These are phyloP conservation scores for Latrodectus hesperus DNA, from an alignment of 2,888 invertebrate genomes.

Conservation along the genomic window DNA sequence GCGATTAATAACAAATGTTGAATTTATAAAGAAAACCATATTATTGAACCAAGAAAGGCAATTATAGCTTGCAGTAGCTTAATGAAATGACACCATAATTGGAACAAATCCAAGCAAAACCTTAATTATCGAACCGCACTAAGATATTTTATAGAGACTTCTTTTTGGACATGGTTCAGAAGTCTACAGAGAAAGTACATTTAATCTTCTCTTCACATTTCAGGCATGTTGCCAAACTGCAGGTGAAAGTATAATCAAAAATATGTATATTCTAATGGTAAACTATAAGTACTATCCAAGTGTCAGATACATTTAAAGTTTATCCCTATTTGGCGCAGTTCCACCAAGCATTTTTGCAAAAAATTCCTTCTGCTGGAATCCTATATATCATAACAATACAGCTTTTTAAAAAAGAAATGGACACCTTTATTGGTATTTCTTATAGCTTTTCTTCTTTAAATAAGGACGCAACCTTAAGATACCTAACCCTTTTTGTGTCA, in stretches of 20 bases:
- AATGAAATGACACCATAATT: not conserved
- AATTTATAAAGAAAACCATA: too few relatives aligned
- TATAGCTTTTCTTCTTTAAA: too few relatives aligned
- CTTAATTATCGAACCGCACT: not conserved
- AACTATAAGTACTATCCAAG: conserved; percentile 20
- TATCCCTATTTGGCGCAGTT: conserved; percentile 21
- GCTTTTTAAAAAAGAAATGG: too few relatives aligned
- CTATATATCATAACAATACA: too few relatives aligned
- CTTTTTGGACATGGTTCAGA: not conserved
- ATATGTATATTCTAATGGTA: conserved; percentile 12
- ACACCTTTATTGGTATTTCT: too few relatives aligned
- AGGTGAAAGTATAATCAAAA: conserved; percentile 15
- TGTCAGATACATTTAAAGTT: conserved; percentile 16
- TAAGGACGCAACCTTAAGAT: too few relatives aligned
- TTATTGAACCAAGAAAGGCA: too few relatives aligned
- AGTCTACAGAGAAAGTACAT: conserved; percentile 27
- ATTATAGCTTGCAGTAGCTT: too few relatives aligned
- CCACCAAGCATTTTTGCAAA: not conserved
- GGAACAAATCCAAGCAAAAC: not conserved
- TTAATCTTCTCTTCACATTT: conserved; percentile 40
- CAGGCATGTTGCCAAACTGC: conserved; percentile 53
- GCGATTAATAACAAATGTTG: too few relatives aligned
- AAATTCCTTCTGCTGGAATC: too few relatives aligned
- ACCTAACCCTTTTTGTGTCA: too few relatives aligned
- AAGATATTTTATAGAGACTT: not conserved